These are phyloP conservation scores for Istiophorus platypterus DNA, from an alignment of 2,113 vertebrate species.

Conservation along the genomic window DNA sequence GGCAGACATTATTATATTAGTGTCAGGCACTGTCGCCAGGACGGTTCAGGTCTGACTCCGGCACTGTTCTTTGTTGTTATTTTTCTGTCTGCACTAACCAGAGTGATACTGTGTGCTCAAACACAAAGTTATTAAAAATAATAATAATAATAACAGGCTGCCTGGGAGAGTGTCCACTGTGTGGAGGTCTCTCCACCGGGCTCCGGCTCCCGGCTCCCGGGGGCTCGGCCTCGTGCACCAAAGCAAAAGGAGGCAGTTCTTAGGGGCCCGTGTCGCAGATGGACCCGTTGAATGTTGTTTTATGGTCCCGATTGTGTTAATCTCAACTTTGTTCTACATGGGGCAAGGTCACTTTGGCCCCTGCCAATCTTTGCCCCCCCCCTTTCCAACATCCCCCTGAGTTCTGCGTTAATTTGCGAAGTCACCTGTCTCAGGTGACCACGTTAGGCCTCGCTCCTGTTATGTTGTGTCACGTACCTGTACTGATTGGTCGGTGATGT, in stretches of 20 bases:
- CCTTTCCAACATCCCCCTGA: too few relatives aligned
- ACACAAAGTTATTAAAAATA: background rate
- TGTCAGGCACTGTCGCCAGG: conserved; percentile 5
- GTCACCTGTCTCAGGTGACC: background rate
- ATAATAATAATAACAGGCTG: too few relatives aligned
- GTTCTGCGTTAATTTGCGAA: background rate
- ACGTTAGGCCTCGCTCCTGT: too few relatives aligned
- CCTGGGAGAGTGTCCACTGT: background rate
- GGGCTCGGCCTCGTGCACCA: too few relatives aligned
- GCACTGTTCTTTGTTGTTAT: conserved; percentile 17
- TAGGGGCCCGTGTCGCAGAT: too few relatives aligned
- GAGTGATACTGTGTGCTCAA: background rate
- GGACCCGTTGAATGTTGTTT: too few relatives aligned
- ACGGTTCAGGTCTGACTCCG: conserved; percentile 10
- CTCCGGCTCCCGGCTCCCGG: background rate
- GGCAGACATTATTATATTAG: background rate
- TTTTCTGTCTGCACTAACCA: background rate
- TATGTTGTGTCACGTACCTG: background rate
- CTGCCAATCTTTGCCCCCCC: background rate
- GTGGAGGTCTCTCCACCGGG: background rate
- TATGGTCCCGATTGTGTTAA: too few relatives aligned
- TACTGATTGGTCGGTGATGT: background rate
- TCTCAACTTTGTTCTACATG: too few relatives aligned
- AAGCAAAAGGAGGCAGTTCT: too few relatives aligned
- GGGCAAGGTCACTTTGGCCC: background rate